Conservation (phyloP, 2,113 vertebrate species). For the Etheostoma cragini region DNA sequence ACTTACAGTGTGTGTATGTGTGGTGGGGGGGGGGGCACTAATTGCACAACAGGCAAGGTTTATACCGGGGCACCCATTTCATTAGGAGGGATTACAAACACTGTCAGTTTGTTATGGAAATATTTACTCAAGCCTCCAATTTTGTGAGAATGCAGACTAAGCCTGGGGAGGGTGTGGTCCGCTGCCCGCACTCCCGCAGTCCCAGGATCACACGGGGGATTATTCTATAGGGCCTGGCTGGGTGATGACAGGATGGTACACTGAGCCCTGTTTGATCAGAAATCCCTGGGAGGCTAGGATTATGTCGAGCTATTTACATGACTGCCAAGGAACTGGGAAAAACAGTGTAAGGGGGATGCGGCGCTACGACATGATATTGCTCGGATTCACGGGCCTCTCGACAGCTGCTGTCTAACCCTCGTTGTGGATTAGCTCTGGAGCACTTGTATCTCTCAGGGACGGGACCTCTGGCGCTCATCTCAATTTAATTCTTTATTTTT, state of each 20-base stretch:
- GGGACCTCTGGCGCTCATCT: constrained; percentile 49
- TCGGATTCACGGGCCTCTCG: constrained; percentile 52
- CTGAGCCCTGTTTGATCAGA: constrained; percentile 76
- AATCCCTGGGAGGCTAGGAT: constrained; percentile 80
- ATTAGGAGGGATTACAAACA: constrained; percentile 66
- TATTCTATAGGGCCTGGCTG: constrained; percentile 66
- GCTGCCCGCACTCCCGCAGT: constrained; percentile 46
- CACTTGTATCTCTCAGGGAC: constrained; percentile 46
- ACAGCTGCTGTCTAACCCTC: constrained; percentile 74
- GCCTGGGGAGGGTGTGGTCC: constrained; percentile 64
- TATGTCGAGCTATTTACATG: constrained; percentile 80
- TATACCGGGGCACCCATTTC: constrained; percentile 46
- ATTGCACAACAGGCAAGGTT: constrained; percentile 44
- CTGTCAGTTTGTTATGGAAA: constrained; percentile 64
- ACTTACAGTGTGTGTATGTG: constrained; percentile 4
- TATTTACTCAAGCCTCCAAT: constrained; percentile 54
- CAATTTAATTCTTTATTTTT: constrained; percentile 40
- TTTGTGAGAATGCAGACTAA: constrained; percentile 64
- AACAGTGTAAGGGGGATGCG: constrained; percentile 64
- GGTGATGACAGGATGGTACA: constrained; percentile 71
- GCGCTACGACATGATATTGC: constrained; percentile 67
- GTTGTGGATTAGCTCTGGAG: constrained; percentile 72
- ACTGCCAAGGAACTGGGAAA: constrained; percentile 69
- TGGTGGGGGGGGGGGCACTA: not conserved
- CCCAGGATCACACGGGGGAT: constrained; percentile 78